These are phyloP conservation scores for Plagiodera versicolora DNA, from an alignment of 2,888 invertebrate genomes.

Conservation along the genomic window DNA sequence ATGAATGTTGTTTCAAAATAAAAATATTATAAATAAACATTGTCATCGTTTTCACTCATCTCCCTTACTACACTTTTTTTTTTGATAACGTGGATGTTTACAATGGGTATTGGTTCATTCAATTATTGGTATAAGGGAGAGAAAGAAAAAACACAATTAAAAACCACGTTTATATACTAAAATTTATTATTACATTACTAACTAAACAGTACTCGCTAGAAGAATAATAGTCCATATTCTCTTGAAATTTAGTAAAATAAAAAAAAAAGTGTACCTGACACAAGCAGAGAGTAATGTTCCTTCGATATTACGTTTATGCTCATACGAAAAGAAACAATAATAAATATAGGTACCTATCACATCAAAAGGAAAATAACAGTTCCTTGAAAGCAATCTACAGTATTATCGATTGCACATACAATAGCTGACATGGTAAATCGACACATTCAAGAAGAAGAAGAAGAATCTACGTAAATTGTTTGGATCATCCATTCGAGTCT, in stretches of 20 bases:
- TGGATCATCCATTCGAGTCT: not conserved
- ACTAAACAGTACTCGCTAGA: constrained; percentile 55
- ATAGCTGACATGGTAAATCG: not conserved
- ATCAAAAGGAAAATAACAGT: constrained; percentile 30
- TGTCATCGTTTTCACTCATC: too few species aligned
- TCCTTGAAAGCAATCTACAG: constrained; percentile 8
- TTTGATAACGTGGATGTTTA: too few species aligned
- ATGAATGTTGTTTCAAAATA: constrained; percentile 34
- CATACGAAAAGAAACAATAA: constrained; percentile 30
- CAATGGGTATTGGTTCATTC: too few species aligned
- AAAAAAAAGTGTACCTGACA: constrained; percentile 53
- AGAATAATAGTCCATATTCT: constrained; percentile 56
- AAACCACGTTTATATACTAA: constrained; percentile 46
- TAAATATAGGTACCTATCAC: constrained; percentile 36
- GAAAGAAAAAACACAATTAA: constrained; percentile 13
- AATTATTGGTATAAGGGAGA: too few species aligned
- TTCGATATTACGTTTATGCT: constrained; percentile 28
- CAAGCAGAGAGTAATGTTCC: constrained; percentile 42
- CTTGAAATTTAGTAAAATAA: constrained; percentile 51
- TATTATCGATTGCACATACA: constrained; percentile 2
- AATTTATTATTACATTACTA: constrained; percentile 53
- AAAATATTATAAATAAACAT: constrained; percentile 20
- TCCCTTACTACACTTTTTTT: not conserved
- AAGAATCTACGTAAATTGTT: not conserved
- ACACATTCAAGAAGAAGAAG: not conserved